Base-by-base conservation (phyloP, 2,888 invertebrate genomes). In the Hydrotaea cyrtoneurina region DNA sequence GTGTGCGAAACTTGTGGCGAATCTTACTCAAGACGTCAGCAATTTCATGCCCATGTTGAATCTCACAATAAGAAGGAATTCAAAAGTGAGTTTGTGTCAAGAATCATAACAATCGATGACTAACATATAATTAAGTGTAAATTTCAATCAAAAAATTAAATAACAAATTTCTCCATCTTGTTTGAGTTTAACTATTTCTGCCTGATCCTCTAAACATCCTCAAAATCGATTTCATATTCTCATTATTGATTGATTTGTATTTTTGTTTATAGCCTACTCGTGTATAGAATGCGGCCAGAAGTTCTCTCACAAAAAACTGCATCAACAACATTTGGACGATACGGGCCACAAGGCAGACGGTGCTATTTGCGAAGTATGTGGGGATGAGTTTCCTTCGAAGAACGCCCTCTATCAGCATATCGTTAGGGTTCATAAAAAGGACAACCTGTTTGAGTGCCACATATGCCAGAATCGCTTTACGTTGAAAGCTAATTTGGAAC, bases 391-490 rank as follows among this genome's bases (percentile, higher is more conserved):
- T 39, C 90, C 90, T 26, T 92, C 92, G 36, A 92, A 92, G 87
- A 91, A 91, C 81, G 92, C 91, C 15, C 88, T 92, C n/a, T 90
- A 91, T 86, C 92, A 92, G 89, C 92, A 92, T 88, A 90, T 92
- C 13, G 91, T 91, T 72, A 89, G 92, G 11, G 91, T 91, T 78
- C 92, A 92, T 76, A 92, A 92, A 86, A 92, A 92, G 86, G 92
- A 92, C 83, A 92, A 92, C 80, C 91, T 91, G 86, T 92, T 92
- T 85, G 92, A 92, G 87, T 92, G 92, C 89, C 92, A 92, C 90
- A 92, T 92, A 87, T 92, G 92, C 88, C 91, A 92, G 86, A 92
- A 92, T 87, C 91, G 92, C 57, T 92, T 92, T 82, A 91, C 92
- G 31, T 87, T 92, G 36, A 92, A 92, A 87, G 92, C 92, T 50